phyloP scores from a whole-genome alignment of 2,888 invertebrate species.

The Thalpophila matura region DNA sequence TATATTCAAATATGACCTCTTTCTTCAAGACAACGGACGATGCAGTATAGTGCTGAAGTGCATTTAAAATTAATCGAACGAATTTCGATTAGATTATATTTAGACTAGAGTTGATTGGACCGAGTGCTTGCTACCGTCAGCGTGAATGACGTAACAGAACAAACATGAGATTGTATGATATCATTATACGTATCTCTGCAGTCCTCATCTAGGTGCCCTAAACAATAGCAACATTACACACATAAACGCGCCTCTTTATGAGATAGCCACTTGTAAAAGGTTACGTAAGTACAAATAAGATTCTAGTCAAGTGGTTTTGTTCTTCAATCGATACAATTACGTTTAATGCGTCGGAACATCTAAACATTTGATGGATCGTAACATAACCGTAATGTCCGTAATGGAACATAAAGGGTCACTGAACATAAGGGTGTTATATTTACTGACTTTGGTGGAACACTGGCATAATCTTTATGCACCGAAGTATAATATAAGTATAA shows the following conservation, averaged over 20 bases:
- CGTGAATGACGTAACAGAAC: conserved; percentile 67
- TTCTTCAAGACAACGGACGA: conserved; percentile 26
- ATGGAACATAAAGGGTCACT: conserved; percentile 8
- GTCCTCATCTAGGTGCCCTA: conserved; percentile 41
- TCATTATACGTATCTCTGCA: conserved; percentile 62
- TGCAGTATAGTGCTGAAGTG: conserved; percentile 33
- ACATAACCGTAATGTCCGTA: conserved; percentile 30
- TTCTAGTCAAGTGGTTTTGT: conserved; percentile 42
- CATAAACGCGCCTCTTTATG: conserved; percentile 42
- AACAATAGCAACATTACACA: conserved; percentile 51
- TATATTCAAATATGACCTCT: conserved; percentile 32
- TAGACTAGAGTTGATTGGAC: conserved; percentile 48
- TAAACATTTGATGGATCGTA: conserved; percentile 50
- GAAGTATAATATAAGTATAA: too few relatives aligned
- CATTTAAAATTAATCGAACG: conserved; percentile 55
- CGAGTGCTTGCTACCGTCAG: conserved; percentile 46
- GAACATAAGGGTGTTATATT: neutral
- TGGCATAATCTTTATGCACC: conserved; percentile 1
- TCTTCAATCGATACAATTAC: conserved; percentile 57
- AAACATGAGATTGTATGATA: conserved; percentile 68
- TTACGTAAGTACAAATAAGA: conserved; percentile 46
- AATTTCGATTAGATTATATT: conserved; percentile 53
- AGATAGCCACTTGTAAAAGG: conserved; percentile 46
- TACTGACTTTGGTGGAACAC: neutral
- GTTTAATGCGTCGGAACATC: conserved; percentile 53